A percentile compares a stretch with the other conserved stretches of the same genome.
These are phyloP conservation scores for Polyommatus iphigenia DNA, from an alignment of 2,888 invertebrate genomes.

Conservation along the genomic window DNA sequence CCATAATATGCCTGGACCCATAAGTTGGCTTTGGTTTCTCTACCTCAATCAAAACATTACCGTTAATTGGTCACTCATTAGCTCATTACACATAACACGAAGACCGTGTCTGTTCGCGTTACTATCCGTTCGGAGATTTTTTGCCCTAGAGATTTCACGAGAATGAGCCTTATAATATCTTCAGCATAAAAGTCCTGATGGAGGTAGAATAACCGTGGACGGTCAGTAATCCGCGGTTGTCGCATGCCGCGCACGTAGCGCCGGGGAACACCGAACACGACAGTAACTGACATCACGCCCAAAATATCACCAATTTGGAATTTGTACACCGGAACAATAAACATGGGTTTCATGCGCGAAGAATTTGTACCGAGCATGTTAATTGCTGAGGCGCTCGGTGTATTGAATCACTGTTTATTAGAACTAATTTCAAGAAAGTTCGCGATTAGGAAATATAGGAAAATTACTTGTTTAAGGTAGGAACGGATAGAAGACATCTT, in stretches of 20 bases:
- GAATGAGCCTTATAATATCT: neutral
- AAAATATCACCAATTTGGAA: slow-evolving; percentile 40
- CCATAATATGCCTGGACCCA: no score
- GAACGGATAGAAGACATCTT: neutral
- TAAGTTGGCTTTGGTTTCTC: no score
- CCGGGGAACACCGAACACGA: slow-evolving; percentile 58
- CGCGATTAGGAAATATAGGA: neutral
- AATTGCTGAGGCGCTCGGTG: neutral
- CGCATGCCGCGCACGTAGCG: slow-evolving; percentile 59
- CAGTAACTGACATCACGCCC: slow-evolving; percentile 63
- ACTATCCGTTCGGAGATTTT: neutral
- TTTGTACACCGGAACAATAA: slow-evolving; percentile 40
- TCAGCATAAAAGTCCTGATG: neutral
- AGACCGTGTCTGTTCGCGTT: slow-evolving; percentile 1
- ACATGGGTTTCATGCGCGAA: slow-evolving; percentile 24
- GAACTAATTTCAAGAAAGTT: neutral
- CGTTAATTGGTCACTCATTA: neutral
- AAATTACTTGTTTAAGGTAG: neutral
- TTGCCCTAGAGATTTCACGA: neutral
- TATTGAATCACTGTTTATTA: neutral
- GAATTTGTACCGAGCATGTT: slow-evolving; percentile 25
- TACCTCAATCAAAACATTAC: neutral
- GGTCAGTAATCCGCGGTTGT: neutral
- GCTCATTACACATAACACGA: neutral
- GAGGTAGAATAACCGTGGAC: neutral